phyloP scores from a whole-genome alignment of 2,888 invertebrate species.

The Xanthorhoe spadicearia region DNA sequence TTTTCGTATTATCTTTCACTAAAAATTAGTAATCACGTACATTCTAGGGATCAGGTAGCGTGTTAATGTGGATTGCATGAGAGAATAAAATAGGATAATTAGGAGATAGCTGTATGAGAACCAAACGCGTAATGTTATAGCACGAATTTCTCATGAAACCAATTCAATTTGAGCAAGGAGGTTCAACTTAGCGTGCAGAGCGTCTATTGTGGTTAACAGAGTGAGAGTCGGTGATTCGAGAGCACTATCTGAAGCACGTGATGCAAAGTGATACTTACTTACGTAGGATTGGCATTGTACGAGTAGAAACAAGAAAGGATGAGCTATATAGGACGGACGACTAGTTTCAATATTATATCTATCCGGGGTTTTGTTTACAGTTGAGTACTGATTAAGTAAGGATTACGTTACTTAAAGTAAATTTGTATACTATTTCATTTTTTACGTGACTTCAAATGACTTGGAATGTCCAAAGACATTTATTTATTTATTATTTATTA shows the following conservation, averaged over 20 bases:
- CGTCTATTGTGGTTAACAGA: not conserved
- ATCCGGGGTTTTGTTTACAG: too few relatives aligned
- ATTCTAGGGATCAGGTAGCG: not conserved
- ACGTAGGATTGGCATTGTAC: not conserved
- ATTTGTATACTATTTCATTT: too few relatives aligned
- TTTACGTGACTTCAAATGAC: too few relatives aligned
- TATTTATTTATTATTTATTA: too few relatives aligned
- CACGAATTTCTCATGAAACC: not conserved
- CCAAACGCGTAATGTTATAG: not conserved
- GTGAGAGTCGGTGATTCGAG: not conserved
- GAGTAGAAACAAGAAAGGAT: not conserved
- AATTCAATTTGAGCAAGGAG: not conserved
- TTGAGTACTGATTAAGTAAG: too few relatives aligned
- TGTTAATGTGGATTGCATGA: not conserved
- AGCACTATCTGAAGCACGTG: slow-evolving; percentile 1
- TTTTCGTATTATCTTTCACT: not conserved
- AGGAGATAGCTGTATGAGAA: not conserved
- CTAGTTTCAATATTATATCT: too few relatives aligned
- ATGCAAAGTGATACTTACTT: not conserved
- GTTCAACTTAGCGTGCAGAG: not conserved
- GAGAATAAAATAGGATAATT: not conserved
- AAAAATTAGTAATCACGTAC: not conserved
- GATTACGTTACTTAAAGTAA: too few relatives aligned
- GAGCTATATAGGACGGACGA: too few relatives aligned
- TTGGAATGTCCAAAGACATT: too few relatives aligned